Evolutionary conservation across 2,797 vertebrate genomes (phyloP).

Genomic region (Xiphorhynchus erythropygius): DNA sequence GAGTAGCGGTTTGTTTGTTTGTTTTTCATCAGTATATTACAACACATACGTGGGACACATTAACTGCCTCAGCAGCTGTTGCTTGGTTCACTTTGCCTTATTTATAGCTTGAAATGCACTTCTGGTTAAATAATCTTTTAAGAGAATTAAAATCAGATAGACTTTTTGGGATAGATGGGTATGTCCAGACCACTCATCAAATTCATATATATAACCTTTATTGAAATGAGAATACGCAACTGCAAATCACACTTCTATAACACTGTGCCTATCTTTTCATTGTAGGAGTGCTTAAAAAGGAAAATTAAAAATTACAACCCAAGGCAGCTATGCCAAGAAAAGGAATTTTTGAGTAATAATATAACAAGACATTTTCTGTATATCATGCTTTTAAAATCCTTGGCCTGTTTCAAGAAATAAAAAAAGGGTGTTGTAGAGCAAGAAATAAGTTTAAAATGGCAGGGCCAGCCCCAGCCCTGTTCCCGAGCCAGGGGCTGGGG

Average conservation of each 20-base stretch:
- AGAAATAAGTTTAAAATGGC: not conserved
- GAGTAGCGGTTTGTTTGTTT: not conserved
- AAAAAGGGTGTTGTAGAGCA: not conserved
- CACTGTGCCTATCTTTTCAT: not conserved
- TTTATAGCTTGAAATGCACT: conserved; percentile 28
- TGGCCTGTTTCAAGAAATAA: not conserved
- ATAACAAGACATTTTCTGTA: not conserved
- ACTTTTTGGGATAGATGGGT: conserved; percentile 15
- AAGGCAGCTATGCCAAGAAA: not conserved
- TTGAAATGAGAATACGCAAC: not conserved
- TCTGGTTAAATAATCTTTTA: conserved; percentile 51
- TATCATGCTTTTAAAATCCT: not conserved
- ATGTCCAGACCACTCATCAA: not conserved
- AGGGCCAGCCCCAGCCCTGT: fast-evolving
- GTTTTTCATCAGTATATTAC: conserved; percentile 29
- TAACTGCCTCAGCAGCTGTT: conserved; percentile 60
- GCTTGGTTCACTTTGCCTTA: conserved; percentile 18
- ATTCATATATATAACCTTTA: not conserved
- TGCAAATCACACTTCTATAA: not conserved
- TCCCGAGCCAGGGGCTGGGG: not conserved
- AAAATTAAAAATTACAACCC: conserved; percentile 20
- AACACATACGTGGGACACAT: conserved; percentile 21
- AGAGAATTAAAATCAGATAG: conserved; percentile 51
- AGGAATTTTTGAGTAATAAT: not conserved
- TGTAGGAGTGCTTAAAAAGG: not conserved